A percentile compares a stretch with the other conserved stretches of the same genome.
These are phyloP conservation scores for Oegoconia quadripuncta DNA, from an alignment of 2,888 invertebrate genomes.

Conservation along the genomic window DNA sequence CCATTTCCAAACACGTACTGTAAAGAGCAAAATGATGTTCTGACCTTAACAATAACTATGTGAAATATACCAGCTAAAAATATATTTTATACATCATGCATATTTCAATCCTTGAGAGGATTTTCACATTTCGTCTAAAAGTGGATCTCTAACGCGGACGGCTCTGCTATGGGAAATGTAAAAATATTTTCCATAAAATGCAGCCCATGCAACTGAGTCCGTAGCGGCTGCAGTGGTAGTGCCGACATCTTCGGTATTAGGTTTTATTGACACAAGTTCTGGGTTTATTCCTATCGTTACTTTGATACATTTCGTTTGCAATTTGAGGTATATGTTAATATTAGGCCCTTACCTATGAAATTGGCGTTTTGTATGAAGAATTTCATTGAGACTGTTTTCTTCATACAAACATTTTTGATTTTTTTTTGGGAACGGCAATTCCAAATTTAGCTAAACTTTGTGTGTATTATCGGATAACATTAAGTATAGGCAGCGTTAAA, in stretches of 20 bases:
- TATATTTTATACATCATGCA: constrained; percentile 13
- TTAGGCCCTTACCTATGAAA: no score
- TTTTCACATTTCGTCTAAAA: constrained; percentile 16
- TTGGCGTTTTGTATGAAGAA: no score
- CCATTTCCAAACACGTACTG: no score
- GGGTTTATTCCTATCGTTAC: constrained; percentile 4
- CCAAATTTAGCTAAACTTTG: no score
- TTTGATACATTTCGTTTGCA: not conserved
- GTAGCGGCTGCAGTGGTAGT: no score
- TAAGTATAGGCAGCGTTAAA: no score
- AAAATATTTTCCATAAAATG: constrained; percentile 14
- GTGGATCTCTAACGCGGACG: constrained; percentile 8
- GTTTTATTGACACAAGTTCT: constrained; percentile 13
- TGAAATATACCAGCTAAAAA: constrained; percentile 2
- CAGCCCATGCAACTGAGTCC: constrained; percentile 7
- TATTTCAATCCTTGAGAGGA: constrained; percentile 18
- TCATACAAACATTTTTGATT: no score
- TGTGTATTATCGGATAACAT: no score
- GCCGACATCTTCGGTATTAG: constrained; percentile 8
- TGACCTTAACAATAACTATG: not conserved
- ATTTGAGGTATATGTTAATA: no score
- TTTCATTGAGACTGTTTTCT: no score
- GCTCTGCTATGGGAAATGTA: constrained; percentile 8
- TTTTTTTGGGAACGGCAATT: no score
- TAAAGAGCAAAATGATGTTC: constrained; percentile 1